phyloP scores from a whole-genome alignment of 2,113 vertebrate species.

The Triplophysa dalaica region DNA sequence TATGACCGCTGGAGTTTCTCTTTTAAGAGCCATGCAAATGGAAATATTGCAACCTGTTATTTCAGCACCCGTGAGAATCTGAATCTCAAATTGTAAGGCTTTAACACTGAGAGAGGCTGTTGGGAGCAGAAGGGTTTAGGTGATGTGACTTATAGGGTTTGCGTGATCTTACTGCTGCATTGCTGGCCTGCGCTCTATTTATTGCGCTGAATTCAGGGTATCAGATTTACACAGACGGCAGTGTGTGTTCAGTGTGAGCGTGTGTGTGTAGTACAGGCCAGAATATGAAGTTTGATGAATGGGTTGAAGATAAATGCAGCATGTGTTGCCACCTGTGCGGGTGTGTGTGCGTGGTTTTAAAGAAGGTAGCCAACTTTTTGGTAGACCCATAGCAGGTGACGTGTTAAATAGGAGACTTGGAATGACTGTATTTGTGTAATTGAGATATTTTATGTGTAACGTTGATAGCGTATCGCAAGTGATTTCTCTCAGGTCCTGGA shows the following conservation, averaged over 20 bases:
- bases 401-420: neutral
- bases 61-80: no score
- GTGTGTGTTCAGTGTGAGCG: slow-evolving; percentile 3
- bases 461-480: slow-evolving; percentile 4
- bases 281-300: slow-evolving; percentile 31
- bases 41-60: no score
- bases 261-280: slow-evolving; percentile 4
- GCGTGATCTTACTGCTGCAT: neutral
- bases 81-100: neutral
- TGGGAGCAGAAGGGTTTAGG: neutral
- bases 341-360: neutral
- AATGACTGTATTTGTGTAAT: neutral
- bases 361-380: neutral
- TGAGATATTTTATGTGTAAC: slow-evolving; percentile 8
- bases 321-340: neutral
- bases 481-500: slow-evolving; percentile 47
- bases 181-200: slow-evolving; percentile 29
- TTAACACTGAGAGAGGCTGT: neutral
- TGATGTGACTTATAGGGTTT: neutral
- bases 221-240: slow-evolving; percentile 42
- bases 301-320: slow-evolving; percentile 1
- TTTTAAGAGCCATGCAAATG: no score
- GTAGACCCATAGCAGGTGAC: neutral
- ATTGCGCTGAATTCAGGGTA: slow-evolving; percentile 26
- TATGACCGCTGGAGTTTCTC: neutral